Evolutionary conservation across 1,140 invertebrate genomes (phyloP), one percentile per base, ranked within the genome.

Genomic region (Stenopsyche tienmushanensis): DNA sequence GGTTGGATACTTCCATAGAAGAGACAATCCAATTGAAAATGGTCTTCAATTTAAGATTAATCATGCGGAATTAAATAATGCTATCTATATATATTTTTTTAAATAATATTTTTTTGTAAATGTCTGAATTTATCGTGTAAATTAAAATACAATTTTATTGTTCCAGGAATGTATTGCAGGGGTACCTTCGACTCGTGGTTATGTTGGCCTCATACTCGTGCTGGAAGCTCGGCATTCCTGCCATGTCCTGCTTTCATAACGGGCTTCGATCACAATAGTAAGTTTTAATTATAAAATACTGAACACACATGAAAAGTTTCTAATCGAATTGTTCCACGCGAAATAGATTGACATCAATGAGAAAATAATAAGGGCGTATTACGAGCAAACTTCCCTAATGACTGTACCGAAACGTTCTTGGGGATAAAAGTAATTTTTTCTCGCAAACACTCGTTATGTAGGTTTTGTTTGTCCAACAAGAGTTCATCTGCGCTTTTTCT

Each of bases 161-260:
- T 62, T 65, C 18, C 75, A 81, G 87, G 80, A 41, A 69, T 80
- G 25, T 89, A 86, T 74, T 95, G 93, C 75, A 81, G 80, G 23
- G 83, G 86, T 52, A 85, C 85, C 1, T 96, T 91, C 78, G 92
- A 96, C 78, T 88, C 89, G 42, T 95, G 91, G 90, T 84, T 87
- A 3, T 96, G 93, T 74, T 94, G 92, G 92, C 89, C 90, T 20
- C 85, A 88, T 73, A 94, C 93, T 3, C 78, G 83, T 5, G 90
- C 92, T 20, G 91, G 91, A 71, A 75, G 77, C 45, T 84, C 83
- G 24, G 90, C 87, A 7, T 86, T 82, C 72, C 83, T 85, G 41
- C 80, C 81, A 10, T 95, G 93, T 78, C 93, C 92, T 13, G 78
- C 77, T 60, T 94, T 92, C 73, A 84, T 92, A 67, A 84, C 84